phyloP scores from a whole-genome alignment of 2,888 invertebrate genomes.

The Sesamia inferens region DNA sequence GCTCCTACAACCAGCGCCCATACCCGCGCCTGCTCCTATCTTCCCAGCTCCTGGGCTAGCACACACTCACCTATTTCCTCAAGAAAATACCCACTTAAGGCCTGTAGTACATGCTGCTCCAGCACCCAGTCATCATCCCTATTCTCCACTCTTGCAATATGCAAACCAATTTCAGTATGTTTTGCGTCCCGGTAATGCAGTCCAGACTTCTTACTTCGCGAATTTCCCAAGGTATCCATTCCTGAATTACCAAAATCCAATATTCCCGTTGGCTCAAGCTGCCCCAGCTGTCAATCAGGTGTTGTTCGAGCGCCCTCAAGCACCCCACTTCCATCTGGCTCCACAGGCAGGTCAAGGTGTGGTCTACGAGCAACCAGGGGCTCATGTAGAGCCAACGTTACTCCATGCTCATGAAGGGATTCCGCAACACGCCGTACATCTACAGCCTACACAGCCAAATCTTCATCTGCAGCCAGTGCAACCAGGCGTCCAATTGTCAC shows the following conservation, averaged over 20 bases:
- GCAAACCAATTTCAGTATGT: conserved; percentile 79
- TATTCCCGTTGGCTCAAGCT: conserved; percentile 70
- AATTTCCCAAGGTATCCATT: conserved; percentile 85
- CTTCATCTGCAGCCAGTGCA: conserved; percentile 63
- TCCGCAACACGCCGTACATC: conserved; percentile 60
- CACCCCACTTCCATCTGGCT: conserved; percentile 73
- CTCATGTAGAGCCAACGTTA: conserved; percentile 69
- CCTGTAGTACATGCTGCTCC: conserved; percentile 74
- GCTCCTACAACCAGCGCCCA: conserved; percentile 65
- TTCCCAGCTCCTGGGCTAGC: conserved; percentile 64
- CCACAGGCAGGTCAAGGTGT: conserved; percentile 70
- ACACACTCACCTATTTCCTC: conserved; percentile 67
- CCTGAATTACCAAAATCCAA: conserved; percentile 77
- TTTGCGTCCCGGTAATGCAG: conserved; percentile 84
- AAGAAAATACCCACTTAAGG: conserved; percentile 73
- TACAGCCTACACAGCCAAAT: conserved; percentile 59
- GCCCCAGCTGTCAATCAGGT: conserved; percentile 64
- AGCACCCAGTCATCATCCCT: conserved; percentile 71
- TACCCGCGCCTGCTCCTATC: conserved; percentile 66
- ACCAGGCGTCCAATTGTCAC: conserved; percentile 56
- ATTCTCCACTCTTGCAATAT: conserved; percentile 68
- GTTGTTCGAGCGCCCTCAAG: conserved; percentile 75
- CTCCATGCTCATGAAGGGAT: conserved; percentile 66
- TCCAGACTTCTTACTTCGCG: conserved; percentile 85
- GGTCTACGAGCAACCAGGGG: conserved; percentile 70